phyloP scores from a whole-genome alignment of 2,888 invertebrate species.

The Salticus scenicus region DNA sequence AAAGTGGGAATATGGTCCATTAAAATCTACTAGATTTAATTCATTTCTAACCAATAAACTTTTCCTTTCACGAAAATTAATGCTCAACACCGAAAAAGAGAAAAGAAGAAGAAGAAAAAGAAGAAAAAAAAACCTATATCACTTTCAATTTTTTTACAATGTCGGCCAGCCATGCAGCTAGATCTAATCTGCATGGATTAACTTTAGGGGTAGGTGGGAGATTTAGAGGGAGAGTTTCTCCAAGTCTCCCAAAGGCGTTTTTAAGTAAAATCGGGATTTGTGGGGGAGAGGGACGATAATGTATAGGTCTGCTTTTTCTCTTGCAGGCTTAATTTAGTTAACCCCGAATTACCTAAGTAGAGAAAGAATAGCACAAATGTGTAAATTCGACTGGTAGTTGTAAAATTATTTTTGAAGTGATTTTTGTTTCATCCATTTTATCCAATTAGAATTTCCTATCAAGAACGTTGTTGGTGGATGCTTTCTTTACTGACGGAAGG shows the following conservation, averaged over 20 bases:
- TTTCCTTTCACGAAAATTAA: no score
- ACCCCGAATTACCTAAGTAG: conserved; percentile 35
- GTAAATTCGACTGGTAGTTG: conserved; percentile 18
- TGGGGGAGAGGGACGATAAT: conserved; percentile 1
- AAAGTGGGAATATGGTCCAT: no score
- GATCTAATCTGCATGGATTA: conserved; percentile 68
- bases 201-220: conserved; percentile 16
- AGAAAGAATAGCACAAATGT: conserved; percentile 42
- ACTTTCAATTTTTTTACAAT: no score
- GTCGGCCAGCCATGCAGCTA: not conserved
- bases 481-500: conserved; percentile 28
- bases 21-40: no score
- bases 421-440: conserved; percentile 48
- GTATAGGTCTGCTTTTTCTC: conserved; percentile 68
- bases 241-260: conserved; percentile 20
- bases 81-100: no score
- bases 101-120: no score
- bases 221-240: not conserved
- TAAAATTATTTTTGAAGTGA: conserved; percentile 35
- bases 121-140: no score
- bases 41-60: no score
- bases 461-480: not conserved
- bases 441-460: conserved; percentile 53
- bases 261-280: not conserved
- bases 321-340: conserved; percentile 59